Evolutionary conservation across 2,888 invertebrate genomes (phyloP), one percentile per base, ranked within the genome.

Genomic region (Tachina grossa): DNA sequence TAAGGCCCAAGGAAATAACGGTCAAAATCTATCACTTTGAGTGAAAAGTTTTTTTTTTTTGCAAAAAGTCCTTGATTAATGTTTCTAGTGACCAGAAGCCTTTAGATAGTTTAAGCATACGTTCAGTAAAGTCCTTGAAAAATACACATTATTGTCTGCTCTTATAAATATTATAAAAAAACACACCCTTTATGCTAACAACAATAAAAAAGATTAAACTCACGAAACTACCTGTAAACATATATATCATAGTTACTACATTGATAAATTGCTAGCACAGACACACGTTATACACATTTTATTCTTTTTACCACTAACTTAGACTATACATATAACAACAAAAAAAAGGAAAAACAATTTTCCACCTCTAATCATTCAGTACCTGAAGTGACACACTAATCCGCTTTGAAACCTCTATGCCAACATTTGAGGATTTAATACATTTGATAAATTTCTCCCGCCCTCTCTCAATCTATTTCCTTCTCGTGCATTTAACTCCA

Each of bases 321-420:
- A 13, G 19, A 51, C 19, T 61, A 59, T 5, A 9, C 14, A 51
- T 16, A 61, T 16, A 66, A 43, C 22, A 31, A 13, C n/a, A n/a
- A n/a, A 51, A 65, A 72, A 61, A 72, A 19, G 2, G 41, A 47
- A 43, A 9, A 63, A 65, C 78, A 71, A 72, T 72, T 59, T 31
- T 43, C 9, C 31, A 66, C 59, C 51, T 82, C 83, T 83, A 85
- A 85, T 85, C 85, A 83, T 82, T 85, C 85, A 79, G 69, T 61
- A 79, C 31, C 41, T 71, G 75, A 57, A 76, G 66, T 76, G 83
- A 83, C 85, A 79, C 61, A 72, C 85, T 85, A 85, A 85, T 85
- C 85, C 78, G 65, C 71, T 79, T 83, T 79, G 75, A 85, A 85
- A 79, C 66, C 76, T 76, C 55, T 65, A 75, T 61, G 43, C 79